Base-by-base conservation (phyloP, 2,113 vertebrate species). In the Calypte anna region DNA sequence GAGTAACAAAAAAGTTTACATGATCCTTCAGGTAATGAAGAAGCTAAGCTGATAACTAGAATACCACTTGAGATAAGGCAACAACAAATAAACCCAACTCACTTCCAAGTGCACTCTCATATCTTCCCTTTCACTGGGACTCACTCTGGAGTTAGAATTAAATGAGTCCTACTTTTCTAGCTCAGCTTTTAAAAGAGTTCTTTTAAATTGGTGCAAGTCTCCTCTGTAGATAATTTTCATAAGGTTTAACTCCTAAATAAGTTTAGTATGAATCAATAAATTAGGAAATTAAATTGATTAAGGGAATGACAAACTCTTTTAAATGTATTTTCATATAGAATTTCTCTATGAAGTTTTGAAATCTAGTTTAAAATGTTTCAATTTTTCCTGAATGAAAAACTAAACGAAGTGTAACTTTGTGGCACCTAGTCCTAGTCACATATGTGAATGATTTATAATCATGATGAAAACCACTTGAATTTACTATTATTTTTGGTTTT, bases 401-500 rank as follows among this genome's bases (percentile, higher is more conserved):
- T 82, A 87, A 91, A 85, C 0, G 23, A 92, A 38, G 54, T 85
- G 51, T 58, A 91, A 69, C 48, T 95, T 94, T 43, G 59, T 80
- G 51, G 66, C 64, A 86, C 81, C 72, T 85, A 89, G 31, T 70
- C 27, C 31, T 73, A 80, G 31, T 64, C 67, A 84, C 59, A 91
- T 6, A n/a, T 85, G 86, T 62, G 51, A 53, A 25, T 80, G 78
- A 82, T 92, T 95, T 91, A 80, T 69, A n/a, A 62, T n/a, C 9
- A 19, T 93, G 51, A 92, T 88, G 86, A 96, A 96, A 95, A 93
- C 1, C 53, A 82, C 31, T 87, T 70, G 75, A 86, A 67, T 59
- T 59, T 51, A n/a, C 50, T 85, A 36, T 31, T 64, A 46, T 75
- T 96, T 94, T 73, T 91, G 6, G 38, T 94, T 72, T 84, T 66